Percentiles rank a stretch among this genome's conserved stretches.
Evolutionary conservation across 1,140 invertebrate genomes (phyloP).

Genomic region (Aradophagus sp.): DNA sequence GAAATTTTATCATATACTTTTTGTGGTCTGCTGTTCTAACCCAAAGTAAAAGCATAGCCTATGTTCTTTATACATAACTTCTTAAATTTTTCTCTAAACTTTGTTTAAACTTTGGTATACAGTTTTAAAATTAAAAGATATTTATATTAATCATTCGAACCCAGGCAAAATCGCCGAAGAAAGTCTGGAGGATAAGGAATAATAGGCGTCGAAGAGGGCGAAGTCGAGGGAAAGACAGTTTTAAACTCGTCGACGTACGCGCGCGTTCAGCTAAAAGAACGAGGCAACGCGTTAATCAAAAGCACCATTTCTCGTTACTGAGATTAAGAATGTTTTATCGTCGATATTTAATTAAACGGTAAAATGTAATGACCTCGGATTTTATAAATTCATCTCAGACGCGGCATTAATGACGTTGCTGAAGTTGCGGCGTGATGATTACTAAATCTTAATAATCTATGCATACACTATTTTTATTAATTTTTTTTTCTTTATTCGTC

Average conservation of each 20-base stretch:
- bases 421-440: constrained; percentile 13
- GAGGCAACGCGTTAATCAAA: constrained; percentile 60
- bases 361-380: constrained; percentile 59
- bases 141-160: constrained; percentile 36
- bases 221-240: constrained; percentile 52
- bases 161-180: constrained; percentile 31
- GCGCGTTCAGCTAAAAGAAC: constrained; percentile 36
- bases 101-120: constrained; percentile 37
- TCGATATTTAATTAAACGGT: constrained; percentile 68
- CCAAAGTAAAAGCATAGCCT: no score
- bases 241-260: constrained; percentile 58
- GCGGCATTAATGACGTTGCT: constrained; percentile 33
- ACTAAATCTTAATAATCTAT: no score
- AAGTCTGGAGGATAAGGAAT: constrained; percentile 18
- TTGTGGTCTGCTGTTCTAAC: no score
- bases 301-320: constrained; percentile 60
- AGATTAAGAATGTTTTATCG: constrained; percentile 66
- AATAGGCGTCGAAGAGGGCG: constrained; percentile 54
- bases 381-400: constrained; percentile 58
- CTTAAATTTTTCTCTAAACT: no score
- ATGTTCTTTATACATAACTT: no score
- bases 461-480: no score
- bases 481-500: no score
- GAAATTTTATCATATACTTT: no score
- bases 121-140: constrained; percentile 8